Evolutionary conservation across 1,140 invertebrate genomes (phyloP).

Genomic region (Musca vetustissima): DNA sequence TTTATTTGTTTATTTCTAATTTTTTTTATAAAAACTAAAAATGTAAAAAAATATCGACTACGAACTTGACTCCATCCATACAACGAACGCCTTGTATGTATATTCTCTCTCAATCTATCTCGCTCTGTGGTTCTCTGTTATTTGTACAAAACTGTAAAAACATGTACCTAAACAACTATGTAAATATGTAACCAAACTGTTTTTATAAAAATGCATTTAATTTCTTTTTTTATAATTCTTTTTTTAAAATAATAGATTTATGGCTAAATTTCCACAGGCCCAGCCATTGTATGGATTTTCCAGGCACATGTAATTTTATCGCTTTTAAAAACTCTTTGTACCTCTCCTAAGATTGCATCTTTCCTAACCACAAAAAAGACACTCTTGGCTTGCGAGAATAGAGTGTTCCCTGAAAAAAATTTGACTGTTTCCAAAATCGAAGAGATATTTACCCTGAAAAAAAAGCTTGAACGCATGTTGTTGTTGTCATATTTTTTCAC

Average conservation of each 20-base stretch:
- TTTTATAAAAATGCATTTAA: too few relatives aligned
- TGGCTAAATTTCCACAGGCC: slow-evolving; percentile 21
- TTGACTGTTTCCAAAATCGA: too few relatives aligned
- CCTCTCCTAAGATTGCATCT: background rate
- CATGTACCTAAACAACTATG: background rate
- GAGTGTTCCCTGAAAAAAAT: too few relatives aligned
- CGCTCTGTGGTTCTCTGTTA: slow-evolving; percentile 1
- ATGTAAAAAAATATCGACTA: background rate
- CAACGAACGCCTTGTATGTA: slow-evolving; percentile 2
- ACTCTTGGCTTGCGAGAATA: too few relatives aligned
- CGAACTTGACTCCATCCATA: too few relatives aligned
- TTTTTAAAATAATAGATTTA: slow-evolving; percentile 4
- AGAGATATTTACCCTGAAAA: too few relatives aligned
- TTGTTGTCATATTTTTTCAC: too few relatives aligned
- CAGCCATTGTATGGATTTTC: slow-evolving; percentile 14
- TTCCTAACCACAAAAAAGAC: too few relatives aligned
- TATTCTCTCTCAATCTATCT: background rate
- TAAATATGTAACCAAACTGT: background rate
- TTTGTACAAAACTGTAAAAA: slow-evolving; percentile 3
- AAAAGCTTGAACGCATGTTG: too few relatives aligned
- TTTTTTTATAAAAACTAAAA: background rate
- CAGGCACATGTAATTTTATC: slow-evolving; percentile 15
- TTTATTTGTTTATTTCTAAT: slow-evolving; percentile 10
- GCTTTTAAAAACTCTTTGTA: slow-evolving; percentile 1
- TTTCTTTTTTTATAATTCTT: too few relatives aligned